Evolutionary conservation across 2,888 invertebrate species (phyloP).

Genomic region (Imbricaverruca yamaguchii): DNA sequence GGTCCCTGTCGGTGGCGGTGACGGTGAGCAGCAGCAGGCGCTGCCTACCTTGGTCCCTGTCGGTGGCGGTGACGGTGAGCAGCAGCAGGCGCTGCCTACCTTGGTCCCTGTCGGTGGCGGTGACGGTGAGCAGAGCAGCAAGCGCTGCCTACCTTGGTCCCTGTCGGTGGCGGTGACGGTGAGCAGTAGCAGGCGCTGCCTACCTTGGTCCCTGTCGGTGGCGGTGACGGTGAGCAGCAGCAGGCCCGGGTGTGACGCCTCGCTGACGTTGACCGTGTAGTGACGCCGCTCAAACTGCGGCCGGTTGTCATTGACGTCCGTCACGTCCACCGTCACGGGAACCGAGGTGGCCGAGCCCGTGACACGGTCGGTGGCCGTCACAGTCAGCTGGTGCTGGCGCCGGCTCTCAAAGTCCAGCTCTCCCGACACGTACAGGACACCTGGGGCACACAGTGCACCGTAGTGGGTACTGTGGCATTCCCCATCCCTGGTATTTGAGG

Average conservation of each 20-base stretch:
- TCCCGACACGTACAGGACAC: slow-evolving; percentile 77
- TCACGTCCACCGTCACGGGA: slow-evolving; percentile 58
- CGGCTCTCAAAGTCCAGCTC: slow-evolving; percentile 79
- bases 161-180: slow-evolving; percentile 34
- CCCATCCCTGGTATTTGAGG: too few relatives aligned
- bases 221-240: slow-evolving; percentile 38
- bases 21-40: slow-evolving; percentile 40
- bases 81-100: slow-evolving; percentile 36
- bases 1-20: not conserved
- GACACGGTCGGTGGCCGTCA: slow-evolving; percentile 42
- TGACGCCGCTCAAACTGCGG: slow-evolving; percentile 65
- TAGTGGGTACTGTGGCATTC: too few relatives aligned
- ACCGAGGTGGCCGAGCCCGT: slow-evolving; percentile 31
- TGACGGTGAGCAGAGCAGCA: slow-evolving; percentile 39
- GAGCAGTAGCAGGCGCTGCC: slow-evolving; percentile 35
- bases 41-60: not conserved
- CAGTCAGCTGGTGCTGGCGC: slow-evolving; percentile 65
- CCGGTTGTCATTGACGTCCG: slow-evolving; percentile 79
- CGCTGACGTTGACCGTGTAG: slow-evolving; percentile 34
- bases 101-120: not conserved
- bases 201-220: not conserved
- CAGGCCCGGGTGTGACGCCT: slow-evolving; percentile 36
- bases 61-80: slow-evolving; percentile 35
- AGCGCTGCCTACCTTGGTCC: slow-evolving; percentile 30
- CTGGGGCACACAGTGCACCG: slow-evolving; percentile 45